phyloP scores from a whole-genome alignment of 2,797 vertebrate species.

The Choloepus didactylus region DNA sequence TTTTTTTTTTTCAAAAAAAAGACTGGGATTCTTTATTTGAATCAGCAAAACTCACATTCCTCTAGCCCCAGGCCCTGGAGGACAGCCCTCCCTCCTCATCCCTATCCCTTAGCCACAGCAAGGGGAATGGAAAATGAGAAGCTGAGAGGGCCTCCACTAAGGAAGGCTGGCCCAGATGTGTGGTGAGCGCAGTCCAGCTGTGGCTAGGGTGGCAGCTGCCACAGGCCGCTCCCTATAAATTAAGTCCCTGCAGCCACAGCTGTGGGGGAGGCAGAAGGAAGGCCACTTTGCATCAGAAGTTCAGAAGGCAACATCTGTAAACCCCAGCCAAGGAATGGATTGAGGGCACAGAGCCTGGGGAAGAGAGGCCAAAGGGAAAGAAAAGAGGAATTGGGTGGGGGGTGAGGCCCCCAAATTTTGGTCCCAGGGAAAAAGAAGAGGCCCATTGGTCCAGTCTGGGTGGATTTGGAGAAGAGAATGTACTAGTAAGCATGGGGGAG shows the following conservation, averaged over 20 bases:
- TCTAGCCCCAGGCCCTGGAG: constrained; percentile 51
- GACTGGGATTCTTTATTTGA: constrained; percentile 83
- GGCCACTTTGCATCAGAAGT: background rate
- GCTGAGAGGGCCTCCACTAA: background rate
- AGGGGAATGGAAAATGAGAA: constrained; percentile 67
- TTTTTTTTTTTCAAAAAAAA: no score
- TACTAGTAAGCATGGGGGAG: constrained; percentile 62
- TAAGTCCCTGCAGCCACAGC: constrained; percentile 63
- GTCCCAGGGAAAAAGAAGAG: constrained; percentile 52
- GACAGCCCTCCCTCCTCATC: background rate
- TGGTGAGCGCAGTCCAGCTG: constrained; percentile 56
- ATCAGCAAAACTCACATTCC: constrained; percentile 75
- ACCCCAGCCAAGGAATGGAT: constrained; percentile 28
- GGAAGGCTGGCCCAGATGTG: constrained; percentile 37
- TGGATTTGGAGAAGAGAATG: constrained; percentile 53
- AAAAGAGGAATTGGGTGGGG: background rate
- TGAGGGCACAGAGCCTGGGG: background rate
- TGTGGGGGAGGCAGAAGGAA: background rate
- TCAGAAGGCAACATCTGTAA: background rate
- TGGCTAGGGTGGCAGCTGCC: constrained; percentile 40
- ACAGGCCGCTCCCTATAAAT: constrained; percentile 68
- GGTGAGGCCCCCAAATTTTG: constrained; percentile 55
- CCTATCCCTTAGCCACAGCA: constrained; percentile 58
- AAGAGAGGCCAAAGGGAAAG: background rate
- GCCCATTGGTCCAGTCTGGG: constrained; percentile 78